Evolutionary conservation across 1,140 invertebrate genomes (phyloP), one percentile per base, ranked within the genome.

Genomic region (Zaprionus gabonicus): DNA sequence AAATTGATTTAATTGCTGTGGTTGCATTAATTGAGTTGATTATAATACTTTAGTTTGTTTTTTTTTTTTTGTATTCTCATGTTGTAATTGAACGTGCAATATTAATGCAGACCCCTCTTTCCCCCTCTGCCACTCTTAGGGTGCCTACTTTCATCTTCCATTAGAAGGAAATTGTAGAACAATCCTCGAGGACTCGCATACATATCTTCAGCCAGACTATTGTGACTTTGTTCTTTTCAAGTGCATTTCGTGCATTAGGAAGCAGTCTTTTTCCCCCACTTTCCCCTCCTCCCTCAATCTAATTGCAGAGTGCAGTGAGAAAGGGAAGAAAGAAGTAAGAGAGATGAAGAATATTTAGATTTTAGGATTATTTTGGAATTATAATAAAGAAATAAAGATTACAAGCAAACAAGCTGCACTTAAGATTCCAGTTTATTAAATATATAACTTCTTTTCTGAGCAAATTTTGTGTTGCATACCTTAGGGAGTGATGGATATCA

Each of bases 151-250:
- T 63, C 46, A 70, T 60, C 68, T 62, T 53, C 59, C 68, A 71
- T 69, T 69, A 69, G 56, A 41, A 12, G 0, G 25, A 27, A 12
- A 34, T 34, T 10, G 31, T 7, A 23, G 44, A 41, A 41, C 4
- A 6, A 41, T n/a, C 49, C 15, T 53, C 0, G 34, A 36, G 62
- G 20, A 36, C 13, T 27, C n/a, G 62, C 28, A 17, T n/a, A 64
- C 28, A 44, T 27, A 64, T 53, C 38, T 5, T n/a, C 20, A 23
- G 17, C 3, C 9, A 65, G 31, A 28, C 41, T 20, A 46, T 17
- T 46, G 41, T 9, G 41, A 46, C 53, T 66, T 56, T 66, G 64
- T 66, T 66, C 34, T 66, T 57, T 36, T 79, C 80, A 53, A 82
- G 76, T 79, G 76, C 46, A 53, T 38, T 46, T 46, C 44, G 36